These are phyloP conservation scores for Parnassius apollo DNA, from an alignment of 2,888 invertebrate genomes.

Conservation along the genomic window DNA sequence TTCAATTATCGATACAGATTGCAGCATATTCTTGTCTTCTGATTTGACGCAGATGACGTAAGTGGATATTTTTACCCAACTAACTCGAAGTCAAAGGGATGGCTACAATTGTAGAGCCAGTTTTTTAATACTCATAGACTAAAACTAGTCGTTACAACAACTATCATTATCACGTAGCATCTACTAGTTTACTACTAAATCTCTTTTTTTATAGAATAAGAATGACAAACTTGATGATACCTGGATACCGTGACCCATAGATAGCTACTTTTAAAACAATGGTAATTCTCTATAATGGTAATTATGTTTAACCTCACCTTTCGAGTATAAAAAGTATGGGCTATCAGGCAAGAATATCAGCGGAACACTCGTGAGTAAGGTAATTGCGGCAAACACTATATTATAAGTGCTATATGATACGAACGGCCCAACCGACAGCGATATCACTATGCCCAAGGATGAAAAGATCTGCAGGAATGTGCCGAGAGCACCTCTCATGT, in stretches of 20 bases:
- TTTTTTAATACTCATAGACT: not conserved
- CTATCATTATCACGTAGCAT: not conserved
- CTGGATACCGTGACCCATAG: conserved; percentile 1
- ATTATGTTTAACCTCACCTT: conserved; percentile 43
- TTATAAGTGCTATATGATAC: conserved; percentile 49
- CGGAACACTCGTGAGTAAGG: conserved; percentile 43
- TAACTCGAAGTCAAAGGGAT: no score
- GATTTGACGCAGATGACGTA: no score
- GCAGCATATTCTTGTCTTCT: no score
- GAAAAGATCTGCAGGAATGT: conserved; percentile 58
- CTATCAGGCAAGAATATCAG: conserved; percentile 59
- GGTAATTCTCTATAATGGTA: no score
- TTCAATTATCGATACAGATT: no score
- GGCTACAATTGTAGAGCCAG: no score
- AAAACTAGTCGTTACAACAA: not conserved
- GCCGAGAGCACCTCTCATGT: conserved; percentile 58
- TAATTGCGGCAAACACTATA: conserved; percentile 37
- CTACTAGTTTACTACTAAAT: not conserved
- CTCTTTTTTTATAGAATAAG: not conserved
- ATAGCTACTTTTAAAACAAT: conserved; percentile 14
- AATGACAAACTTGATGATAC: no score
- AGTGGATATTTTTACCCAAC: no score
- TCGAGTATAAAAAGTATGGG: conserved; percentile 57
- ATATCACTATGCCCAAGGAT: conserved; percentile 53
- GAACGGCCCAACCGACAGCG: conserved; percentile 61